Evolutionary conservation across 2,113 vertebrate genomes (phyloP).

Genomic region (Triplophysa siluroides): DNA sequence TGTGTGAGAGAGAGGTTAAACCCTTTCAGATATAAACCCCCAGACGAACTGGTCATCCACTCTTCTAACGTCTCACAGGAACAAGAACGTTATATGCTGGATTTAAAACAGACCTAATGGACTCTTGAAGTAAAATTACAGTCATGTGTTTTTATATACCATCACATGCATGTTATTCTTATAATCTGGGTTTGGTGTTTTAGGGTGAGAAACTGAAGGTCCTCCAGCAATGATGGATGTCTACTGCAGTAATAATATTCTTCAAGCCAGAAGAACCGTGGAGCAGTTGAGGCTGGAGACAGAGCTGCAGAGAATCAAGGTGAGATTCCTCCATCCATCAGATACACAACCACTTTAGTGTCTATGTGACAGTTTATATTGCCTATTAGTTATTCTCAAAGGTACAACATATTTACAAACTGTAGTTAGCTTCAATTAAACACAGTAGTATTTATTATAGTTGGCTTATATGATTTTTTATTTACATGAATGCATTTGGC

Average conservation of each 20-base stretch:
- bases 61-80: conserved; percentile 2
- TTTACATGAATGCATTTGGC: no score
- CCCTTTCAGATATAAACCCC: conserved; percentile 6
- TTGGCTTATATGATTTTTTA: no score
- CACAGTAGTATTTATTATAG: not conserved
- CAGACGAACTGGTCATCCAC: no score
- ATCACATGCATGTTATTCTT: not conserved
- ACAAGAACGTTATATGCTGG: not conserved
- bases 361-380: not conserved
- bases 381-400: not conserved
- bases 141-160: not conserved
- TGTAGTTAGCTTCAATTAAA: not conserved
- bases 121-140: conserved; percentile 1
- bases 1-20: conserved; percentile 53
- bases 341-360: not conserved
- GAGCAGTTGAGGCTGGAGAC: conserved; percentile 80
- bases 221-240: conserved; percentile 60
- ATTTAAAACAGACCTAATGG: not conserved
- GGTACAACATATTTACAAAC: not conserved
- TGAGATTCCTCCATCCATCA: conserved; percentile 51
- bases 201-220: not conserved
- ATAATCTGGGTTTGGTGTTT: not conserved
- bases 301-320: conserved; percentile 77
- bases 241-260: conserved; percentile 73
- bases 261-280: conserved; percentile 75